Evolutionary conservation across 2,888 invertebrate species (phyloP).

Genomic region (Ligdia adustata): DNA sequence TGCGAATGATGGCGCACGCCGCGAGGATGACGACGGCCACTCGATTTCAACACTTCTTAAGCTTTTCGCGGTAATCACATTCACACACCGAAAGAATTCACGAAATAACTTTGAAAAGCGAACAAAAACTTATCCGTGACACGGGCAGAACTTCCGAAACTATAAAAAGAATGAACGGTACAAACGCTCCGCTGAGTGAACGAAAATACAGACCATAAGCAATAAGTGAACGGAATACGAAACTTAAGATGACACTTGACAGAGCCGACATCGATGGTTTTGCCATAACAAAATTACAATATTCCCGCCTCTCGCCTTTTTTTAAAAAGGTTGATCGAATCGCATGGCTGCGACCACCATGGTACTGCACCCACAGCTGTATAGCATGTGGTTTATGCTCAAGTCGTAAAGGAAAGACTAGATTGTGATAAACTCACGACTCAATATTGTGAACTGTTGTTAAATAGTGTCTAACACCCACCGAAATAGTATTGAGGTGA

Average conservation of each 20-base stretch:
- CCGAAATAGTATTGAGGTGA: too few species aligned
- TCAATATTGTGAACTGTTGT: too few species aligned
- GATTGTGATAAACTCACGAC: too few species aligned
- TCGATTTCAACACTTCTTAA: conserved; percentile 7
- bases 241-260: not conserved
- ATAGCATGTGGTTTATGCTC: too few species aligned
- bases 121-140: conserved; percentile 13
- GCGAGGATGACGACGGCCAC: not conserved
- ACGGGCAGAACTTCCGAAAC: conserved; percentile 9
- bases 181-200: not conserved
- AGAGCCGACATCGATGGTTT: not conserved
- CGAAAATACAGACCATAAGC: not conserved
- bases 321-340: too few species aligned
- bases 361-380: too few species aligned
- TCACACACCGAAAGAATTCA: not conserved
- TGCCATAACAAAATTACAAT: not conserved
- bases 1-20: not conserved
- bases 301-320: too few species aligned
- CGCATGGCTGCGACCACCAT: too few species aligned
- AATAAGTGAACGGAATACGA: too few species aligned
- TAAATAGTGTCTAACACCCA: too few species aligned
- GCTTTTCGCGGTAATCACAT: conserved; percentile 5
- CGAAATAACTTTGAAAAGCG: conserved; percentile 14
- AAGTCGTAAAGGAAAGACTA: too few species aligned
- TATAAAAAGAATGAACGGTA: conserved; percentile 2